Percentiles rank a stretch among this genome's conserved stretches.
Conservation (phyloP, 1,140 invertebrate species). For the Diorhabda sublineata region DNA sequence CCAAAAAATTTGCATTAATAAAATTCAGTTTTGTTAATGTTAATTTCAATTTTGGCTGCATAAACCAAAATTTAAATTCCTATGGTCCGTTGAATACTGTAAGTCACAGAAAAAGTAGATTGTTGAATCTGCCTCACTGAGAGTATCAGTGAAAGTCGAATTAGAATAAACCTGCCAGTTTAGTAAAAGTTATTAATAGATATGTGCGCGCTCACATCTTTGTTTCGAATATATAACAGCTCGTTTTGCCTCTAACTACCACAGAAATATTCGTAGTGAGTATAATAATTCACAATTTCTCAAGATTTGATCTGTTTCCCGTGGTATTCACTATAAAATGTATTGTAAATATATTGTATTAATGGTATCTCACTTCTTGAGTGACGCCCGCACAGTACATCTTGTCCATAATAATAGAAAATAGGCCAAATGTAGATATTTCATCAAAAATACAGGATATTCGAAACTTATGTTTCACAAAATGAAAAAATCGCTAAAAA, state of each 20-base stretch:
- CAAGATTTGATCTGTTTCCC: background rate
- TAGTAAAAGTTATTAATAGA: background rate
- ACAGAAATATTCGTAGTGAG: background rate
- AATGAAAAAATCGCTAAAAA: background rate
- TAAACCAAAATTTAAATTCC: too few relatives aligned
- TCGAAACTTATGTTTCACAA: background rate
- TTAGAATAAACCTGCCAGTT: too few relatives aligned
- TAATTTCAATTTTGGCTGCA: too few relatives aligned
- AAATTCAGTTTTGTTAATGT: too few relatives aligned
- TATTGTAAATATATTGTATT: background rate
- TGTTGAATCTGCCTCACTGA: too few relatives aligned
- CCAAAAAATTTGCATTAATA: too few relatives aligned
- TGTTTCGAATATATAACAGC: too few relatives aligned
- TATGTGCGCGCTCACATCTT: background rate
- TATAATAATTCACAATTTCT: background rate
- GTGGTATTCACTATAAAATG: background rate
- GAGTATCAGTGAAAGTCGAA: too few relatives aligned
- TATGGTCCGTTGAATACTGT: too few relatives aligned
- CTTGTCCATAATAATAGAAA: conserved; percentile 35
- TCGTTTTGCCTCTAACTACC: background rate
- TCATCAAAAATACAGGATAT: background rate
- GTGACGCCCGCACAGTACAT: conserved; percentile 42
- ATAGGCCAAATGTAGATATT: conserved; percentile 19
- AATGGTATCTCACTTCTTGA: conserved; percentile 10
- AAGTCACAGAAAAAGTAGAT: too few relatives aligned